Conservation (phyloP, 23 tunicate species). For the Halocynthia roretzi region DNA sequence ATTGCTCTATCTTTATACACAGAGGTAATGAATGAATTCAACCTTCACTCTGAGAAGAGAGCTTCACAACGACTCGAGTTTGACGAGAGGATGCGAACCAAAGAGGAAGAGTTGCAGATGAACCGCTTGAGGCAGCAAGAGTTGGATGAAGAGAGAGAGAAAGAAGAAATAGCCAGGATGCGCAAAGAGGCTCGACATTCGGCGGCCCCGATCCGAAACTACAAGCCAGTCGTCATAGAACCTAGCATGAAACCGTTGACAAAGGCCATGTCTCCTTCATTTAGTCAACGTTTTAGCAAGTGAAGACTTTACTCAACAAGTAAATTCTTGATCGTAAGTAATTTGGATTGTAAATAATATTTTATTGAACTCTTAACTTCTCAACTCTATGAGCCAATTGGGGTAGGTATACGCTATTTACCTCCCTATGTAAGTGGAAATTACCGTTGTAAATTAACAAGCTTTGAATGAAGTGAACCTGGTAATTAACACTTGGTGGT, state of each 20-base stretch:
- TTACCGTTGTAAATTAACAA: too few relatives aligned
- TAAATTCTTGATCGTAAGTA: too few relatives aligned
- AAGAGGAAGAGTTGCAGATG: slow-evolving; percentile 11
- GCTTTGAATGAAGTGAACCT: too few relatives aligned
- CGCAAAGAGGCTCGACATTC: slow-evolving; percentile 27
- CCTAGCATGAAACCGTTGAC: slow-evolving; percentile 36
- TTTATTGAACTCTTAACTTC: too few relatives aligned
- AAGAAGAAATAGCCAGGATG: slow-evolving; percentile 3
- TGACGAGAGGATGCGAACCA: not conserved
- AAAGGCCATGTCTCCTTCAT: slow-evolving; percentile 31
- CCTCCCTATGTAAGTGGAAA: too few relatives aligned
- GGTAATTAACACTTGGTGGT: too few relatives aligned
- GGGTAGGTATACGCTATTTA: too few relatives aligned
- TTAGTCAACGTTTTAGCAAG: slow-evolving; percentile 47
- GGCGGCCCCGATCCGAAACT: slow-evolving; percentile 35
- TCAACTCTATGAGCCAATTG: too few relatives aligned
- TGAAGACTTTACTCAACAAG: too few relatives aligned
- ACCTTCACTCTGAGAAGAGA: slow-evolving; percentile 25
- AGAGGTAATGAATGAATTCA: slow-evolving; percentile 5
- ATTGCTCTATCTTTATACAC: not conserved
- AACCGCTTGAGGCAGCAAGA: not conserved
- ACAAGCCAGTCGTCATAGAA: slow-evolving; percentile 16
- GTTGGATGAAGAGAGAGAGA: slow-evolving; percentile 6
- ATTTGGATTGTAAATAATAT: too few relatives aligned
- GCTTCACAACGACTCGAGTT: slow-evolving; percentile 39